phyloP scores from a whole-genome alignment of 2,888 invertebrate genomes.

The Entomobrya multifasciata region DNA sequence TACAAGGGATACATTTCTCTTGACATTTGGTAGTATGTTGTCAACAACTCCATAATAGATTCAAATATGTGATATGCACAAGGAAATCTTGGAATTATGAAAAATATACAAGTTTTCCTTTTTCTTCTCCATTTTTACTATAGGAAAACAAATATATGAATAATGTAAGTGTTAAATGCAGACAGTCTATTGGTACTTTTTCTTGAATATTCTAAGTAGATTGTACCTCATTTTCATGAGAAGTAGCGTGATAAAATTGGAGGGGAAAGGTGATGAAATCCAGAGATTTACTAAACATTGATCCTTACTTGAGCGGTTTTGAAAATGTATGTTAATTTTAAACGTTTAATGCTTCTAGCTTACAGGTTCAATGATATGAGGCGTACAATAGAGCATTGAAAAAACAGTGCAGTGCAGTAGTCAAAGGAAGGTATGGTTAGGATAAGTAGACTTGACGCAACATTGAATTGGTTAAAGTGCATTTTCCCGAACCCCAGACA shows the following conservation, averaged over 20 bases:
- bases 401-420: not conserved
- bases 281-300: conserved; percentile 59
- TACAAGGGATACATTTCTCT: conserved; percentile 13
- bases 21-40: conserved; percentile 57
- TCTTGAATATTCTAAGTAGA: too few species aligned
- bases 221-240: too few species aligned
- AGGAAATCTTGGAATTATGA: conserved; percentile 2
- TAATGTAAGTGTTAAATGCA: conserved; percentile 27
- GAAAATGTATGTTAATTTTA: not conserved
- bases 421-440: not conserved
- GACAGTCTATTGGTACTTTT: too few species aligned
- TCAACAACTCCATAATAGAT: conserved; percentile 60
- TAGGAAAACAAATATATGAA: conserved; percentile 46
- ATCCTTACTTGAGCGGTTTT: conserved; percentile 5
- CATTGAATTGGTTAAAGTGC: not conserved
- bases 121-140: not conserved
- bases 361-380: not conserved
- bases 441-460: conserved; percentile 21
- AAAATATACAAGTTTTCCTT: not conserved
- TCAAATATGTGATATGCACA: conserved; percentile 15
- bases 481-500: not conserved
- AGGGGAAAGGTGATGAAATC: conserved; percentile 66
- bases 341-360: not conserved
- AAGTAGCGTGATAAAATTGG: not conserved
- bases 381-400: not conserved